Base-by-base conservation (phyloP, 2,888 invertebrate genomes). In the Erebia ligea region DNA sequence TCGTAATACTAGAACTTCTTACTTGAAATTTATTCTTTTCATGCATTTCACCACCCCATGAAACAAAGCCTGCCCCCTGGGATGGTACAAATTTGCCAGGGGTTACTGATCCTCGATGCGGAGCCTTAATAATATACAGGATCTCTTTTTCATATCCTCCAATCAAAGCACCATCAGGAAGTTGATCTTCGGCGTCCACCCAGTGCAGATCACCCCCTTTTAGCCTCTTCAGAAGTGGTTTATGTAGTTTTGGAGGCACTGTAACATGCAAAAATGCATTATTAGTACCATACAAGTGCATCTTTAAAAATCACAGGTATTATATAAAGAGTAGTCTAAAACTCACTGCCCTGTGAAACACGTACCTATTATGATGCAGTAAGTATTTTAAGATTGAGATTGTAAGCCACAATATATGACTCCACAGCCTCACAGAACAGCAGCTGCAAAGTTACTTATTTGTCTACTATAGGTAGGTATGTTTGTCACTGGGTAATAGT, bases 51-150 rank as follows among this genome's bases (percentile, higher is more conserved):
- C 97, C 97, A 21, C 97, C 97, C 96, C 97, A 76, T n/a, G 76
- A 87, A 15, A 97, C 87, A 81, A 96, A 97, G 73, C 95, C 95
- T 0, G 94, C 91, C 11, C 95, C 95, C 81, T 96, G 95, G 13
- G 96, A 95, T 8, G 96, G 95, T 59, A 96, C 93, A 76, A 96
- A 94, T 86, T 97, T 97, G 25, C 98, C 98, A 64, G 97, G 97
- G 74, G 97, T 95, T 56, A 97, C 84, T n/a, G 95, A 96, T 9
- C 96, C 96, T 76, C 95, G 95, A 82, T 96, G 96, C 21, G 88
- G 87, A 2, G 96, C 96, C 79, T 97, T 94, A n/a, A 96, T 95
- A 3, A 97, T 94, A 80, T 94, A 96, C 9, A 77, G 42, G n/a
- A 71, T 56, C 67, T 76, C 77, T 25, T 69, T 68, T 68, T 77